Conservation (phyloP, 2,797 vertebrate genomes). For the Poliocrania exsul region DNA sequence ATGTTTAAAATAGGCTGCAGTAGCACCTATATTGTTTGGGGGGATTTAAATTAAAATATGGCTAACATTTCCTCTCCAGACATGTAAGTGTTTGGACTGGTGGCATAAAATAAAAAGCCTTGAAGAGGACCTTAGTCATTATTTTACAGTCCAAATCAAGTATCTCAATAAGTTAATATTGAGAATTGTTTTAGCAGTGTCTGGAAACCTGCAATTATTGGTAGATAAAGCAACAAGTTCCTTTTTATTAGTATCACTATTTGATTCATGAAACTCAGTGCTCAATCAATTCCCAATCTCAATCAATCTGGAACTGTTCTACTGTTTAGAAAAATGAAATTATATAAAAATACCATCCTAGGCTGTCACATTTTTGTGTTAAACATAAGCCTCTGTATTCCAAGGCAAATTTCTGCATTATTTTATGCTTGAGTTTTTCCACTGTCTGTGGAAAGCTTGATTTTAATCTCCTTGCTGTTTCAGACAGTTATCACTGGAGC, state of each 20-base stretch:
- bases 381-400: too few relatives aligned
- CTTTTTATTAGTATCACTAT: background rate
- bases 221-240: background rate
- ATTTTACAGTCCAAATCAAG: background rate
- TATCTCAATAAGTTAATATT: background rate
- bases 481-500: too few relatives aligned
- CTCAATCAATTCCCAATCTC: background rate
- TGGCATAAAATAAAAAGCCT: background rate
- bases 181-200: background rate
- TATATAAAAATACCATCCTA: background rate
- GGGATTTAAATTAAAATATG: background rate
- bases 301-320: background rate
- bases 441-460: too few relatives aligned
- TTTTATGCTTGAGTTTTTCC: too few relatives aligned
- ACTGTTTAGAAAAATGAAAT: background rate
- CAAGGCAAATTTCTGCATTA: too few relatives aligned
- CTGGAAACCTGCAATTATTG: background rate
- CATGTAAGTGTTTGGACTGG: background rate
- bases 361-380: too few relatives aligned
- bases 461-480: too few relatives aligned
- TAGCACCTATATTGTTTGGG: background rate
- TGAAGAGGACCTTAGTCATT: background rate
- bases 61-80: background rate
- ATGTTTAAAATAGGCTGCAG: background rate
- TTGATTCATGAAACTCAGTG: background rate